These are phyloP conservation scores for Eretmochelys imbricata DNA, from an alignment of 2,113 vertebrate genomes.

Conservation along the genomic window DNA sequence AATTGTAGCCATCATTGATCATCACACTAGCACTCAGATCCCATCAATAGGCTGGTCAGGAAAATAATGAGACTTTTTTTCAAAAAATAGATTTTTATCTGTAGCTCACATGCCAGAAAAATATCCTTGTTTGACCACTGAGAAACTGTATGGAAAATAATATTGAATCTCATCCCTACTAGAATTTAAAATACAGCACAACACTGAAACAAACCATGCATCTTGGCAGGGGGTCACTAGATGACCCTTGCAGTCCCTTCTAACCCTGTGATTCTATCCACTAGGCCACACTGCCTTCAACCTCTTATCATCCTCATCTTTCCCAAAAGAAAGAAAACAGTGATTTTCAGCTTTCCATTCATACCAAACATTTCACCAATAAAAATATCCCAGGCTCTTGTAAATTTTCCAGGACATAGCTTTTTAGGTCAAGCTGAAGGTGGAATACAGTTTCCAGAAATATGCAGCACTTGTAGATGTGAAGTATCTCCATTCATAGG, in stretches of 20 bases:
- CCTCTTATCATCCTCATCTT: neutral
- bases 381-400: neutral
- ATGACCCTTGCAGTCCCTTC: too few relatives aligned
- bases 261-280: neutral
- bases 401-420: neutral
- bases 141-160: neutral
- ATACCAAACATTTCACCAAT: neutral
- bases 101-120: neutral
- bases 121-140: neutral
- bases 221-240: too few relatives aligned
- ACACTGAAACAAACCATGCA: neutral
- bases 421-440: neutral
- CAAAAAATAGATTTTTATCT: neutral
- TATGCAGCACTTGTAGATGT: neutral
- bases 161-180: neutral
- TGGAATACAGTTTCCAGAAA: neutral
- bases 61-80: neutral
- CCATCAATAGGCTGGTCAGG: neutral
- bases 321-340: neutral
- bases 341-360: neutral
- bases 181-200: slow-evolving; percentile 9
- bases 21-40: neutral
- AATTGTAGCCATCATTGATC: neutral
- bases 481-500: neutral
- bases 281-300: neutral